These are phyloP conservation scores for Scytalopus superciliaris DNA, from an alignment of 2,113 vertebrate species.

Conservation along the genomic window DNA sequence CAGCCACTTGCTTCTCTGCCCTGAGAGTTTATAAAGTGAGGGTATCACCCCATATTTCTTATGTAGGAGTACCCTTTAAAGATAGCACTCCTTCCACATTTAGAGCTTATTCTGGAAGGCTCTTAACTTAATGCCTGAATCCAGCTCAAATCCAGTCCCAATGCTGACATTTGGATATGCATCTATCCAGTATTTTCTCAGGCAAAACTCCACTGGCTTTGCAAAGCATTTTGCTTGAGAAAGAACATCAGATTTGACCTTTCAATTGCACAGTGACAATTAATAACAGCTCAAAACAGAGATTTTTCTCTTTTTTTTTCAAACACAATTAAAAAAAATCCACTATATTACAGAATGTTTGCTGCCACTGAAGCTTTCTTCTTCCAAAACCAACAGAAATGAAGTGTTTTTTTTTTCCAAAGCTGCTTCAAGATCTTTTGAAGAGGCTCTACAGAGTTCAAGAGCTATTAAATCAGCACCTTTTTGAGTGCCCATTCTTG, in stretches of 20 bases:
- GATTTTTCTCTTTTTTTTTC: background rate
- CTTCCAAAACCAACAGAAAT: slow-evolving; percentile 46
- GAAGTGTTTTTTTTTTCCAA: background rate
- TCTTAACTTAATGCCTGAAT: slow-evolving; percentile 7
- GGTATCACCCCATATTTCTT: background rate
- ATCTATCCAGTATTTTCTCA: slow-evolving; percentile 55
- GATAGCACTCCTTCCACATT: background rate
- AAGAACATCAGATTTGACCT: slow-evolving; percentile 58
- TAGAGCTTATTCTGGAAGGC: slow-evolving; percentile 29
- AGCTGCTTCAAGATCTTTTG: background rate
- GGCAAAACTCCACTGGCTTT: slow-evolving; percentile 62
- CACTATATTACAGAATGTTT: background rate
- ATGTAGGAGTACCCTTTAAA: background rate
- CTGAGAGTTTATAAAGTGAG: background rate
- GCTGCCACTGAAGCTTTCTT: slow-evolving; percentile 1
- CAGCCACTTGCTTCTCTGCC: background rate
- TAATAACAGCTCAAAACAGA: slow-evolving; percentile 51
- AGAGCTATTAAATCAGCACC: slow-evolving; percentile 25
- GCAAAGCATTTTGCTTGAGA: slow-evolving; percentile 12
- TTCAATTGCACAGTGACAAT: slow-evolving; percentile 52
- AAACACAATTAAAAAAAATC: slow-evolving; percentile 22
- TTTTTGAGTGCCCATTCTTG: background rate
- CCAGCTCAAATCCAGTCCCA: slow-evolving; percentile 30
- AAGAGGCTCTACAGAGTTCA: background rate
- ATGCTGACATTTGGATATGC: slow-evolving; percentile 40